Base-by-base conservation (phyloP, 2,113 vertebrate genomes). In the Corythoichthys haematopterus region DNA sequence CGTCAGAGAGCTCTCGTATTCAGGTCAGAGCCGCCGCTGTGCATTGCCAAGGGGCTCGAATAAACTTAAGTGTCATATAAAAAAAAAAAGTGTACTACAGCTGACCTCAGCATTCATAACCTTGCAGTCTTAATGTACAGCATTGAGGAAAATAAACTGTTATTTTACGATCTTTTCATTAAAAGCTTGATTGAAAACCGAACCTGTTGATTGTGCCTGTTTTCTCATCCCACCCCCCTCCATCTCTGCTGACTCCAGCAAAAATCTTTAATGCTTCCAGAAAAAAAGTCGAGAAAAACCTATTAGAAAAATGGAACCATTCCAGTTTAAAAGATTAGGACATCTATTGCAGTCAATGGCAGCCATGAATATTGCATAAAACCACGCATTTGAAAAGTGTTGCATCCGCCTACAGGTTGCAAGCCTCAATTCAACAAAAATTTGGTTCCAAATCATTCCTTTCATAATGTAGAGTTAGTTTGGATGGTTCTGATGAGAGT, bases 121-220 rank as follows among this genome's bases (percentile, higher is more conserved):
- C 91, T 95, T 95, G 92, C 96, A 96, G 96, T 98, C 96, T 98
- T 98, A 98, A 98, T 98, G 95, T 98, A 98, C 95, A 98, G 95
- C 93, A 92, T 94, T 93, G 91, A 95, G 89, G 82, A 95, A 90
- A 87, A 90, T 76, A 90, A 96, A 96, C 94, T 95, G 94, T 96
- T 98, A 97, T 97, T 98, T 98, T 98, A 96, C 94, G 94, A 97
- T 94, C 96, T 97, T 97, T 98, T 96, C 94, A 98, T 97, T 98
- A 98, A 98, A 98, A 96, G 94, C 93, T 96, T 96, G 94, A 95
- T 94, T 93, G 92, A 95, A 96, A 95, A 94, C 84, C 80, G 81
- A 51, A 3, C 52, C 37, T 62, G 69, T 77, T 72, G 37, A 33
- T 68, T 48, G 65, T 68, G 40, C 62, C 64, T 11, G 3, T 52